These are phyloP conservation scores for Brotula barbata DNA, from an alignment of 2,797 vertebrate species.

Conservation along the genomic window DNA sequence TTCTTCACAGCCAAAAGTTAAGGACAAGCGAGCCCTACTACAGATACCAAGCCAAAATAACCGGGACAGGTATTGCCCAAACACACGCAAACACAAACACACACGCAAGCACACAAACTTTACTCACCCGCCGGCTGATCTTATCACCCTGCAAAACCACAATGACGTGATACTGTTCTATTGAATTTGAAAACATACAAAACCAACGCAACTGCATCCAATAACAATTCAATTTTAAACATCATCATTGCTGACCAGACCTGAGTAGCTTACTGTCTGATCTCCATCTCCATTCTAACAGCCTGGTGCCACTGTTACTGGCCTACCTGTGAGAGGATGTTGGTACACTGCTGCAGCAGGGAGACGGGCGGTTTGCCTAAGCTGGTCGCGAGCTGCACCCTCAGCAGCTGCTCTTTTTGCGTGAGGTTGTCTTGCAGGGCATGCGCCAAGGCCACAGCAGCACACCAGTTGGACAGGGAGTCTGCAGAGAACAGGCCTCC, in stretches of 20 bases:
- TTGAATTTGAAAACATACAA: slow-evolving; percentile 33
- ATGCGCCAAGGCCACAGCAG: slow-evolving; percentile 93
- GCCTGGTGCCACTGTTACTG: background rate
- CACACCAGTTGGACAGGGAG: slow-evolving; percentile 98
- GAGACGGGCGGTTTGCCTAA: slow-evolving; percentile 96
- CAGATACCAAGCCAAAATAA: slow-evolving; percentile 71
- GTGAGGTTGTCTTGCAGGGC: slow-evolving; percentile 93
- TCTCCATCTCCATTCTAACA: background rate
- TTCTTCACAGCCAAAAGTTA: slow-evolving; percentile 31
- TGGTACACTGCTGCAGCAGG: slow-evolving; percentile 97
- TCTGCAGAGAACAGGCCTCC: slow-evolving; percentile 96
- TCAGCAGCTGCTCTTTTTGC: slow-evolving; percentile 94
- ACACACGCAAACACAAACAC: slow-evolving; percentile 57
- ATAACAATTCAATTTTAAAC: slow-evolving; percentile 11
- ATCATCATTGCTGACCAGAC: background rate
- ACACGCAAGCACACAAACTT: slow-evolving; percentile 64
- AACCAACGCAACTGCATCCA: background rate
- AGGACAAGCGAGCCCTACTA: slow-evolving; percentile 67
- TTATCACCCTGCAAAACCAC: slow-evolving; percentile 99
- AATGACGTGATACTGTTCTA: slow-evolving; percentile 82
- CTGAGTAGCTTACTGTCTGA: background rate
- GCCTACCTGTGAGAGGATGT: slow-evolving; percentile 97
- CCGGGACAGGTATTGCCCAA: slow-evolving; percentile 65
- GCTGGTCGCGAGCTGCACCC: slow-evolving; percentile 96
- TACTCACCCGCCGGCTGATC: slow-evolving; percentile 98